A percentile compares a stretch with the other conserved stretches of the same genome.
phyloP scores from a whole-genome alignment of 2,113 vertebrate species.

The Cephalopterus ornatus region DNA sequence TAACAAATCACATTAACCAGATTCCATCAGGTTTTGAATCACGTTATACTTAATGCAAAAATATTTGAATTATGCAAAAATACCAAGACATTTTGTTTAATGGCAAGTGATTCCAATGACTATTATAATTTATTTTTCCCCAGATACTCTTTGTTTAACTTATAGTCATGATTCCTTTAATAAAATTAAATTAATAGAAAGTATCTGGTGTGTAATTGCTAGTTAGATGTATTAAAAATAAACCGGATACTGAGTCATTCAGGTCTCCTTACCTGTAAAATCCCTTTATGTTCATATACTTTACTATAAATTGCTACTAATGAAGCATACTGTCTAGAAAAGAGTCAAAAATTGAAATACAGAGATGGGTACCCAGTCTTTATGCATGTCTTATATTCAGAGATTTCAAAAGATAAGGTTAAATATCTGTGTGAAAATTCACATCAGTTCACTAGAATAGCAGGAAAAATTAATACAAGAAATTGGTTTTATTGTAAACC shows the following conservation, averaged over 20 bases:
- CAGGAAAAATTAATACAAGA: not conserved
- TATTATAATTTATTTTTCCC: conserved; percentile 25
- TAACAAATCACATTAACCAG: not conserved
- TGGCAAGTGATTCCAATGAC: not conserved
- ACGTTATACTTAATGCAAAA: not conserved
- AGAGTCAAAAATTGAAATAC: not conserved
- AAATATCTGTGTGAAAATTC: not conserved
- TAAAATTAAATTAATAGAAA: conserved; percentile 46
- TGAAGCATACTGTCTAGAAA: not conserved
- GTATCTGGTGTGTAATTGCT: not conserved
- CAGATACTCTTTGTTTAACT: conserved; percentile 27
- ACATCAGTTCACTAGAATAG: not conserved
- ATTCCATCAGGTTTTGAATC: not conserved
- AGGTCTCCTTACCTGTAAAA: not conserved
- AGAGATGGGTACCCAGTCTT: not conserved
- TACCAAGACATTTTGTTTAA: conserved; percentile 5
- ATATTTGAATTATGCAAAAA: conserved; percentile 31
- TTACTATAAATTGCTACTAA: not conserved
- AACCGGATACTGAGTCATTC: not conserved
- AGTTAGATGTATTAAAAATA: not conserved
- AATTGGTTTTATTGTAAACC: not conserved
- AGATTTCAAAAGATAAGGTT: not conserved
- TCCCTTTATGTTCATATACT: not conserved
- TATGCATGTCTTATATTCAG: not conserved
- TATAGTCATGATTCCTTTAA: conserved; percentile 31